phyloP scores from a whole-genome alignment of 2,797 vertebrate genomes.

The Miichthys miiuy region DNA sequence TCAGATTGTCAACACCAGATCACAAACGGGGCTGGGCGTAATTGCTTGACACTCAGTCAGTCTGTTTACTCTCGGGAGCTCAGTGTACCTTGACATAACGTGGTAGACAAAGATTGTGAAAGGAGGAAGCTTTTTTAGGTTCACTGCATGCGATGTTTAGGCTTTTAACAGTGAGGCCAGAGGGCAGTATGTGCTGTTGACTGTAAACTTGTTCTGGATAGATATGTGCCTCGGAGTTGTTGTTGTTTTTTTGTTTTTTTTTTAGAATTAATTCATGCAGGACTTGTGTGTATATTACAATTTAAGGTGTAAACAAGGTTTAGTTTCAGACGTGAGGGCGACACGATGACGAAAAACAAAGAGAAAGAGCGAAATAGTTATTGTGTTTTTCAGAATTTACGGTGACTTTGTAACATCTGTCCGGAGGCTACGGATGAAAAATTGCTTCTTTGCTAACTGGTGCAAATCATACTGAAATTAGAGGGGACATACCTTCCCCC shows the following conservation, averaged over 20 bases:
- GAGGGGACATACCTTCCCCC: no score
- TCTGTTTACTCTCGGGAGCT: constrained; percentile 25
- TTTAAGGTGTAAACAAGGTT: background rate
- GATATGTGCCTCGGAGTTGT: background rate
- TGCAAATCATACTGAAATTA: no score
- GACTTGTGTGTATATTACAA: background rate
- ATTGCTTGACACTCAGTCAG: background rate
- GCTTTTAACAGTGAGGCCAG: background rate
- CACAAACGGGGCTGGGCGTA: background rate
- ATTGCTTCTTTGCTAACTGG: background rate
- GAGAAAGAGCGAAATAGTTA: background rate
- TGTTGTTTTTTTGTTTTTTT: no score
- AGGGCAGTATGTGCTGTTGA: background rate
- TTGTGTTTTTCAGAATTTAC: background rate
- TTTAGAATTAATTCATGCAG: background rate
- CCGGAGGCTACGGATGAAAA: background rate
- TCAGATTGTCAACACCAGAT: constrained; percentile 9
- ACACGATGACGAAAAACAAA: background rate
- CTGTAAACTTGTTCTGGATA: constrained; percentile 7
- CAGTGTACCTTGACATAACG: constrained; percentile 4
- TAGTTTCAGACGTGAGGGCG: background rate
- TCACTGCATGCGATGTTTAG: background rate
- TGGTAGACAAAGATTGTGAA: constrained; percentile 3
- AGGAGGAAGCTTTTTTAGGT: background rate
- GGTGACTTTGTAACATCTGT: background rate